These are phyloP conservation scores for Diplolepis rosae DNA, from an alignment of 2,888 invertebrate species.

Conservation along the genomic window DNA sequence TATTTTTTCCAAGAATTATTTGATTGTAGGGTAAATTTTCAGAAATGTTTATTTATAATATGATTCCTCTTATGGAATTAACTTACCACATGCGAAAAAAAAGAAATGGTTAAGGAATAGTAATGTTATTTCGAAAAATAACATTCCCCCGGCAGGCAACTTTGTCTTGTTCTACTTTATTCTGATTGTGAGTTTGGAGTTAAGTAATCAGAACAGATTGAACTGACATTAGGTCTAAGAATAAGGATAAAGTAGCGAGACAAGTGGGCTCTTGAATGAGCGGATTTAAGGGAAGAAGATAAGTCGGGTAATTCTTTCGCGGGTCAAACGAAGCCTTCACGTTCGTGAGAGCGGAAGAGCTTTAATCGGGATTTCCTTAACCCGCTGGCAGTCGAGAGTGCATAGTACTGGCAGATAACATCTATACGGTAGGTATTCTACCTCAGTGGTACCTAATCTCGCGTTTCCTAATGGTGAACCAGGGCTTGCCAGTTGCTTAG, in stretches of 20 bases:
- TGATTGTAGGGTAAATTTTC: too few species aligned
- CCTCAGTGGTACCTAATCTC: constrained; percentile 59
- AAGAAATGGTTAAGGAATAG: too few species aligned
- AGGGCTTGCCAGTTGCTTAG: constrained; percentile 61
- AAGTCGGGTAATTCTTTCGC: constrained; percentile 33
- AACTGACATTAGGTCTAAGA: constrained; percentile 3
- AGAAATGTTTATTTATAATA: too few species aligned
- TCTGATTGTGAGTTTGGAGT: too few species aligned
- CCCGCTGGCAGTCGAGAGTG: constrained; percentile 37
- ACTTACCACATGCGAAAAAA: too few species aligned
- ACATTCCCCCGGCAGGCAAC: too few species aligned
- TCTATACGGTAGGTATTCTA: constrained; percentile 42
- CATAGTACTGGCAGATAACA: constrained; percentile 47
- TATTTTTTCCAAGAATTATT: too few species aligned
- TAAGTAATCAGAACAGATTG: background rate
- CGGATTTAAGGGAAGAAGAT: constrained; percentile 36
- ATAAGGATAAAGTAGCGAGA: background rate
- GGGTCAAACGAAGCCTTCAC: constrained; percentile 22
- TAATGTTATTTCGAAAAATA: too few species aligned
- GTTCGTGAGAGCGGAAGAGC: constrained; percentile 32
- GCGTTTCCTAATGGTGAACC: constrained; percentile 65
- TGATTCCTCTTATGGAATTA: too few species aligned
- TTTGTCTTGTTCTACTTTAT: too few species aligned
- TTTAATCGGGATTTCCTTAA: constrained; percentile 49
- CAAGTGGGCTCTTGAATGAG: background rate